Conservation (phyloP, 2,888 invertebrate species). For the Ochlodes sylvanus region DNA sequence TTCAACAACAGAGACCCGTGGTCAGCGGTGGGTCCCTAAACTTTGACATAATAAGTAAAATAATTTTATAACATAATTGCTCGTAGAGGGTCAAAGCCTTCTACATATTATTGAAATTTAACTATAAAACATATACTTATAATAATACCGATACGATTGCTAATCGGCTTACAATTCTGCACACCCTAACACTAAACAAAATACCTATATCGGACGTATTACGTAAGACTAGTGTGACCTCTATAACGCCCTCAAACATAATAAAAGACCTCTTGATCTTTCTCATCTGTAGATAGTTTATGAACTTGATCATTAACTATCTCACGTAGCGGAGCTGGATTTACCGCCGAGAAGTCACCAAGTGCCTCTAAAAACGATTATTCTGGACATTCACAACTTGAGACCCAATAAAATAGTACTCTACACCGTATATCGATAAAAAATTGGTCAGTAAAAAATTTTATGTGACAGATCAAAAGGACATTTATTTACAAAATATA, state of each 20-base stretch:
- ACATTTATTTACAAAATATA: constrained; percentile 17
- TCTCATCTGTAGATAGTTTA: constrained; percentile 6
- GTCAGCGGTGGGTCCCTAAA: no score
- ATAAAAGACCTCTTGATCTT: neutral
- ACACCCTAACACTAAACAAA: no score
- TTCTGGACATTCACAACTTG: constrained; percentile 23
- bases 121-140: no score
- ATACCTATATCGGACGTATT: neutral
- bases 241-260: neutral
- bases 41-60: no score
- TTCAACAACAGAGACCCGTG: no score
- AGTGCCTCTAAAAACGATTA: constrained; percentile 29
- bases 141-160: neutral
- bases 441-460: constrained; percentile 20
- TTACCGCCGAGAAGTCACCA: constrained; percentile 16
- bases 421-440: constrained; percentile 27
- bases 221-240: neutral
- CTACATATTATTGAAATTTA: no score
- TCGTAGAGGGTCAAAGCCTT: no score
- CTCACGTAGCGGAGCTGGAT: constrained; percentile 18
- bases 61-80: no score
- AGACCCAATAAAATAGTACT: constrained; percentile 29
- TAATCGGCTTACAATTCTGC: neutral
- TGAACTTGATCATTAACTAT: constrained; percentile 15
- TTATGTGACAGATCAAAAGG: constrained; percentile 24